Evolutionary conservation across 1,140 invertebrate species (phyloP), one percentile per base, ranked within the genome.

Genomic region (Drosophila santomea): DNA sequence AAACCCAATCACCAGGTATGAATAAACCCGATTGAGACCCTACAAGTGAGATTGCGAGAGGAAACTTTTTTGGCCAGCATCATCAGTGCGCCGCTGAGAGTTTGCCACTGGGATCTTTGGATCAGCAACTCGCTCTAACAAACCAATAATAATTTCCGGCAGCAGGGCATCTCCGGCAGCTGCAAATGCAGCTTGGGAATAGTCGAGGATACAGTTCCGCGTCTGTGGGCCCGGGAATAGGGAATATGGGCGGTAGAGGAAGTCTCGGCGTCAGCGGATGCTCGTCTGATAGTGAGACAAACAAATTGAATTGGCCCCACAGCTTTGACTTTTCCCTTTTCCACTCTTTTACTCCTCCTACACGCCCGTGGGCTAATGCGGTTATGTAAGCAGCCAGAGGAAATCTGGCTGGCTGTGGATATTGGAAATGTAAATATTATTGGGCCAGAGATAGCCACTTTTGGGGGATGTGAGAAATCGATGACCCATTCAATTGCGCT

Each of bases 131-230:
- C 63, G 62, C 54, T 72, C 81, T 66, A 85, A 86, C 73, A 86
- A 85, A 85, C 82, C 82, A 85, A 85, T 85, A 85, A 85, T 85
- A 85, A 85, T 85, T 85, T 85, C 78, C 82, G 81, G 73, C 74
- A 55, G 48, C 48, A 20, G 25, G 60, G 54, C 57, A 47, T 50
- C 64, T 68, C 32, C 75, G 55, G 47, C 58, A 64, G 74, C 82
- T 83, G 79, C 43, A 73, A 75, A 59, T 88, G 83, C 82, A 82
- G 28, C 82, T 61, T 47, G 83, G 82, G 83, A 86, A 86, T 86
- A 64, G 74, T 52, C 64, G 61, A 78, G 85, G 75, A 84, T 76
- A 75, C 58, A 54, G 56, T 63, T 55, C 50, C 15, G 4, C 7
- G 32, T 15, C 15, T 25, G 7, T 7, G 25, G 47, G 50, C 11